A percentile compares a stretch with the other conserved stretches of the same genome.
phyloP scores from a whole-genome alignment of 2,797 vertebrate species.

The Percopsis omiscomaycus region DNA sequence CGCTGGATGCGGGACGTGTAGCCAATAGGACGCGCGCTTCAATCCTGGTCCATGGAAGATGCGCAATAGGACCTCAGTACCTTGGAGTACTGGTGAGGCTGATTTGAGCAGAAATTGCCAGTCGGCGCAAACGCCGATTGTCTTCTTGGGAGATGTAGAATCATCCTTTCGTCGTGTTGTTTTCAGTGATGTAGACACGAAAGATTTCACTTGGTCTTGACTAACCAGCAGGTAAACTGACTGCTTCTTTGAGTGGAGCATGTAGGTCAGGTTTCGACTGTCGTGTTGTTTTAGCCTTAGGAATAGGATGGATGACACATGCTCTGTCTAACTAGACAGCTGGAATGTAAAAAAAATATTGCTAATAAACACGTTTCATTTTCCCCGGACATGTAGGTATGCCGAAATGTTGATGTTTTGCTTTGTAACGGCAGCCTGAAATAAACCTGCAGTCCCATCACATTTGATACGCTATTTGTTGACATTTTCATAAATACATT shows the following conservation, averaged over 20 bases:
- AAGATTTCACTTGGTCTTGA: slow-evolving; percentile 35
- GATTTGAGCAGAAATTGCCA: slow-evolving; percentile 30
- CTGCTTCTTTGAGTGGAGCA: background rate
- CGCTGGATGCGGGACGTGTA: background rate
- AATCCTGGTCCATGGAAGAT: background rate
- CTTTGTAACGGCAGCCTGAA: no score
- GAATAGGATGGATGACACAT: no score
- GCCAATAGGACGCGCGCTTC: slow-evolving; percentile 56
- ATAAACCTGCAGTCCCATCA: no score
- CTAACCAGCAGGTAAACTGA: slow-evolving; percentile 56
- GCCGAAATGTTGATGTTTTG: no score
- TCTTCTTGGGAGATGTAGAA: slow-evolving; percentile 48
- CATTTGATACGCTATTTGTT: no score
- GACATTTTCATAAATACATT: no score
- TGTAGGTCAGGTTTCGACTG: background rate
- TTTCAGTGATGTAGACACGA: slow-evolving; percentile 64
- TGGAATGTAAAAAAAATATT: no score
- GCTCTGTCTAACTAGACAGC: no score
- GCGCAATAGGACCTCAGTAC: slow-evolving; percentile 49
- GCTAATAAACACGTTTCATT: no score
- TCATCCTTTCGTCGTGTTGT: slow-evolving; percentile 29
- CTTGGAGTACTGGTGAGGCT: slow-evolving; percentile 23
- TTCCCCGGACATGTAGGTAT: no score
- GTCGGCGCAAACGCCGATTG: slow-evolving; percentile 12
- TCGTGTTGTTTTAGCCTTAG: no score